These are phyloP conservation scores for Drosophila paranaensis DNA, from an alignment of 2,888 invertebrate species.

Conservation along the genomic window DNA sequence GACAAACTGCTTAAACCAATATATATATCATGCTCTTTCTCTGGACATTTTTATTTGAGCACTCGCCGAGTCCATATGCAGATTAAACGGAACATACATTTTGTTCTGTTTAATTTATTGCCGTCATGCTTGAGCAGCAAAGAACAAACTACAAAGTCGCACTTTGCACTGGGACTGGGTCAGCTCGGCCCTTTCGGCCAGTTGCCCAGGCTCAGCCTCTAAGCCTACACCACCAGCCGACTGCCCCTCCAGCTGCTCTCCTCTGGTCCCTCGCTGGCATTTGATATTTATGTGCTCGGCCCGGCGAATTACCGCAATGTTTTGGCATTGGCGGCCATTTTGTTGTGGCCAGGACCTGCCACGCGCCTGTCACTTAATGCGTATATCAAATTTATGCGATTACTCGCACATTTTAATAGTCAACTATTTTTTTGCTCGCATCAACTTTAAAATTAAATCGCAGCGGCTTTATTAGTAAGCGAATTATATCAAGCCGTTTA, in stretches of 20 bases:
- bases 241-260: too few species aligned
- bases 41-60: conserved; percentile 45
- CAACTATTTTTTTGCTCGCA: background rate
- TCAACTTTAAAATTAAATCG: conserved; percentile 24
- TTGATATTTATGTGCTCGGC: conserved; percentile 57
- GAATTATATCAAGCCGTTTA: conserved; percentile 37
- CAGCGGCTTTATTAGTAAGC: conserved; percentile 22
- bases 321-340: conserved; percentile 75
- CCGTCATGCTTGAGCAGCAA: conserved; percentile 62
- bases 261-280: background rate
- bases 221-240: background rate
- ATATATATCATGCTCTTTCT: conserved; percentile 1
- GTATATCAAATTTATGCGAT: conserved; percentile 37
- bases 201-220: conserved; percentile 1
- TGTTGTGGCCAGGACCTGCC: conserved; percentile 70
- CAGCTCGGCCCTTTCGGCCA: conserved; percentile 29
- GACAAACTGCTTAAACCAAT: conserved; percentile 63
- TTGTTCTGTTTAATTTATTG: conserved; percentile 69
- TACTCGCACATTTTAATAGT: conserved; percentile 20
- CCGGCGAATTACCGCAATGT: conserved; percentile 66
- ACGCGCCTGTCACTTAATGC: conserved; percentile 64
- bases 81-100: conserved; percentile 47
- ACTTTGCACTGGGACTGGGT: conserved; percentile 9
- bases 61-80: conserved; percentile 28
- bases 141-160: conserved; percentile 20